Evolutionary conservation across 2,797 vertebrate species (phyloP).

Genomic region (Avahi laniger): DNA sequence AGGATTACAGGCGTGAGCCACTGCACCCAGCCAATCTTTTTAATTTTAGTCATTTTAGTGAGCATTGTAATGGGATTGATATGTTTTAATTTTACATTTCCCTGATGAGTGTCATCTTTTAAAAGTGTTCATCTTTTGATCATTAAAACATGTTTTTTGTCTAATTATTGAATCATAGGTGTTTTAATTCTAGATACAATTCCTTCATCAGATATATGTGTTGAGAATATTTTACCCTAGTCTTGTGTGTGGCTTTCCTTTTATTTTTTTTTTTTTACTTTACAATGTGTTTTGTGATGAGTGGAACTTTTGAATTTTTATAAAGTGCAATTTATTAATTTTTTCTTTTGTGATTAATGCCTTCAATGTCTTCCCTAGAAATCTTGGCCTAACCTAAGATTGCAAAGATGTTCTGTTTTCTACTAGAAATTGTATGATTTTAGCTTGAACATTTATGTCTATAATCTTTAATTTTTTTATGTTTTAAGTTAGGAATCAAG

Average conservation of each 20-base stretch:
- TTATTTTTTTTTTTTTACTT: not conserved
- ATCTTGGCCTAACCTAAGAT: constrained; percentile 9
- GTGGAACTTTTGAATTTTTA: constrained; percentile 27
- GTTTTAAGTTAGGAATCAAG: not conserved
- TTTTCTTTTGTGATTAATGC: constrained; percentile 13
- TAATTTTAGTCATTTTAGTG: constrained; percentile 25
- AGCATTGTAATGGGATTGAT: not conserved
- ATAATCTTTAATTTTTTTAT: not conserved
- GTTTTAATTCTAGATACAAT: constrained; percentile 17
- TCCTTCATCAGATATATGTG: not conserved
- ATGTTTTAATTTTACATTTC: constrained; percentile 39
- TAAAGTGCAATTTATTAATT: not conserved
- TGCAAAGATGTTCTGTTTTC: not conserved
- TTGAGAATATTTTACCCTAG: constrained; percentile 25
- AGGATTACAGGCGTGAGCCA: not conserved
- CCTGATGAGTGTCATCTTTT: not conserved
- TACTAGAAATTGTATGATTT: constrained; percentile 20
- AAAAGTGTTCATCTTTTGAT: constrained; percentile 29
- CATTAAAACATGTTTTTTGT: constrained; percentile 22
- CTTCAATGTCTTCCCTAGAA: not conserved
- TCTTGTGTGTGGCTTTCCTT: not conserved
- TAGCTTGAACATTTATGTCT: not conserved
- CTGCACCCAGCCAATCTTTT: not conserved
- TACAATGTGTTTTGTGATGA: constrained; percentile 19
- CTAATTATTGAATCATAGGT: not conserved